Evolutionary conservation across 1,140 invertebrate species (phyloP), one percentile per base, ranked within the genome.

Genomic region (Diprion similis): DNA sequence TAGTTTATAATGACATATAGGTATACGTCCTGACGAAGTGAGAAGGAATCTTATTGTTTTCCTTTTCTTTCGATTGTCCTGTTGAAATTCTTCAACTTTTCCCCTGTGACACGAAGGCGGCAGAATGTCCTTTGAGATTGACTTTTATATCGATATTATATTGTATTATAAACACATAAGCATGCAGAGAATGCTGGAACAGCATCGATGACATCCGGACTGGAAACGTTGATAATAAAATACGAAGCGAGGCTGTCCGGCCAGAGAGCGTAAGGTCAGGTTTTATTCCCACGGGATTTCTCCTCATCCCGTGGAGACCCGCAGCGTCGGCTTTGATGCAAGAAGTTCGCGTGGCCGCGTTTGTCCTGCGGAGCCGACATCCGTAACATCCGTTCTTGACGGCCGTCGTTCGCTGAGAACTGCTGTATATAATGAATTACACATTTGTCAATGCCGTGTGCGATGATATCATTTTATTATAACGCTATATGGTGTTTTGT

Each of bases 241-340:
- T 59, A 59, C n/a, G 9, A 0, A 17, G 51, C 11, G 51, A 59
- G 11, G 24, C 24, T 37, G 24, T 37, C 24, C 24, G 24, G 24
- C 24, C 24, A 6, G 24, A 37, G 51, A 81, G 80, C 82, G 66
- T 78, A 76, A 83, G 83, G 83, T 84, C 80, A 83, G 77, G 81
- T 83, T 82, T 83, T 80, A 78, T 80, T 81, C 80, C 78, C 79
- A 84, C 78, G 83, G 78, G 81, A 83, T 80, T 73, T 75, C 66
- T 48, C 46, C 13, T 15, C 66, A 66, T 37, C 24, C 24, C 24
- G 2, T 37, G 24, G 24, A 37, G 24, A 37, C 24, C 51, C 59
- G 69, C 70, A 73, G 80, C 77, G 73, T 77, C 77, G 24, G 24
- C 24, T 37, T 37, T 37, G 78, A 76, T 77, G 77, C 81, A 83